Evolutionary conservation across 2,797 vertebrate species (phyloP).

Genomic region (Dendrocincla fuliginosa): DNA sequence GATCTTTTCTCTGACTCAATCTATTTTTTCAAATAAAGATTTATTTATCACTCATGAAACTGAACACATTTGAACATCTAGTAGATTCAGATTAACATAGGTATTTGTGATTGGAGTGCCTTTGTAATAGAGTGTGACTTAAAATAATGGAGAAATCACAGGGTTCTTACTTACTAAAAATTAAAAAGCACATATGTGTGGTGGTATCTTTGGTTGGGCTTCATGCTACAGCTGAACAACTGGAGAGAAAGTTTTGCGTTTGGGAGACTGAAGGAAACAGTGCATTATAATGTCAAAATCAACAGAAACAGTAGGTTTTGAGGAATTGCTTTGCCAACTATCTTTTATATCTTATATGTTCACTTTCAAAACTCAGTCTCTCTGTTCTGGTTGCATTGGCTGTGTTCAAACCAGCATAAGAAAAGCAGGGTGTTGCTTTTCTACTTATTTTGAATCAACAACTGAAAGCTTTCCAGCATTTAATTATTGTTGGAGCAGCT

Average conservation of each 20-base stretch:
- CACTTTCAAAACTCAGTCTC: not conserved
- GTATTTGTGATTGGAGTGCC: not conserved
- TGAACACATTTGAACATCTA: not conserved
- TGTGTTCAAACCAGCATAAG: not conserved
- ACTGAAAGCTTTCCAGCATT: slow-evolving; percentile 14
- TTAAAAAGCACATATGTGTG: not conserved
- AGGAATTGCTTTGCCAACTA: not conserved
- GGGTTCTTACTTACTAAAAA: not conserved
- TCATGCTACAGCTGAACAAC: not conserved
- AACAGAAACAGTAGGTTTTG: not conserved
- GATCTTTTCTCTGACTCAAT: not conserved
- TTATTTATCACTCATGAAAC: not conserved
- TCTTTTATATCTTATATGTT: not conserved
- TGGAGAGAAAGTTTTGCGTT: not conserved
- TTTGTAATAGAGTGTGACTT: not conserved
- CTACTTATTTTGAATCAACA: not conserved
- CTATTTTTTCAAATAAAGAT: not conserved
- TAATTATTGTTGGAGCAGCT: slow-evolving; percentile 40
- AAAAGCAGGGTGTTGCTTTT: slow-evolving; percentile 7
- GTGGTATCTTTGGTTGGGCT: not conserved
- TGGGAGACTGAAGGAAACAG: not conserved
- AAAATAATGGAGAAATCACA: not conserved
- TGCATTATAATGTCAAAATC: not conserved
- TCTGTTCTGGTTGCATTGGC: not conserved
- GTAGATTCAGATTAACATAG: not conserved